Evolutionary conservation across 2,797 vertebrate genomes (phyloP).

Genomic region (Leptoclinus maculatus): DNA sequence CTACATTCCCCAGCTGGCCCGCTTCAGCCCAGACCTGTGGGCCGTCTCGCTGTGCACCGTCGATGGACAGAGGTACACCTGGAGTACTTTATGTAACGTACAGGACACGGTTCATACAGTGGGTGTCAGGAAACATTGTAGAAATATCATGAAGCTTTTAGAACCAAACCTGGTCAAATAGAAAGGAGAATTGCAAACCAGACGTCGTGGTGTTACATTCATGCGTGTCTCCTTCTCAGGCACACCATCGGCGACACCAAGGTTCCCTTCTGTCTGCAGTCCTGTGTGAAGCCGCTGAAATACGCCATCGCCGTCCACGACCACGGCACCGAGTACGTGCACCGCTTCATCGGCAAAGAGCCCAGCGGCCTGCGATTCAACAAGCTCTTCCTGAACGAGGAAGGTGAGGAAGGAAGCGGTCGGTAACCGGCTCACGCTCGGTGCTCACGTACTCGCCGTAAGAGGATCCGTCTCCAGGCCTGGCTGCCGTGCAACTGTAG

Average conservation of each 20-base stretch:
- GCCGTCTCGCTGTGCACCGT: conserved; percentile 96
- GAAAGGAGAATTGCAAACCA: no score
- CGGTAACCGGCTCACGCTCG: not conserved
- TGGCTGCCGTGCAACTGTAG: conserved; percentile 46
- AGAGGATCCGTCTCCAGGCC: conserved; percentile 30
- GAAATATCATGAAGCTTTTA: no score
- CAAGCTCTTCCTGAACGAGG: conserved; percentile 98
- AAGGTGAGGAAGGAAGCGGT: conserved; percentile 85
- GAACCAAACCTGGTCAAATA: no score
- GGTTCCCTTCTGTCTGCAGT: conserved; percentile 98
- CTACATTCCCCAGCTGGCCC: conserved; percentile 97
- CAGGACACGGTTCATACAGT: not conserved
- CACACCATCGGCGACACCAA: conserved; percentile 98
- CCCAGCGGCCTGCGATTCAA: conserved; percentile 98
- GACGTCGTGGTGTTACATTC: no score
- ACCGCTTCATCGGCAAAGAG: conserved; percentile 98
- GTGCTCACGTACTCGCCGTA: not conserved
- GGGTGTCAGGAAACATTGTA: no score
- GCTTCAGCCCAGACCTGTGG: conserved; percentile 98
- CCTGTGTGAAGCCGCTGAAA: conserved; percentile 97
- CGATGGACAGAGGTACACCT: conserved; percentile 93
- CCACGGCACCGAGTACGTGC: conserved; percentile 96
- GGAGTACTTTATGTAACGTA: not conserved
- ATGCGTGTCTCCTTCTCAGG: conserved; percentile 74
- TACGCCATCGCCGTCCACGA: conserved; percentile 97